Base-by-base conservation (phyloP, 2,888 invertebrate species). In the Zhuqinia jingwanae region DNA sequence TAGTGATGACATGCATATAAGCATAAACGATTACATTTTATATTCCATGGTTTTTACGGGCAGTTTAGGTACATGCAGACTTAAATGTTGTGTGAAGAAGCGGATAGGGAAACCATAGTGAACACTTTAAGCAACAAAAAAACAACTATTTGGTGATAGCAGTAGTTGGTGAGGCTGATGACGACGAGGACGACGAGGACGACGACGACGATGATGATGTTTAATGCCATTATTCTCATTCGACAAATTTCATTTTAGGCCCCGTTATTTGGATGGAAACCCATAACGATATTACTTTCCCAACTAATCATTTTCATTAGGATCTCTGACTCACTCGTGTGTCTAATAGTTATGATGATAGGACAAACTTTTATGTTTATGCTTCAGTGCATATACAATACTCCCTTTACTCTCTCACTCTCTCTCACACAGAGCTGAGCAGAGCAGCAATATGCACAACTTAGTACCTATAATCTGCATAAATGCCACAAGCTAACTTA, bases 241-340 rank as follows among this genome's bases (percentile, higher is more conserved):
- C 68, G 45, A 68, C 68, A 68, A 68, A 68, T 68, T 68, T 45
- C 42, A 68, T 68, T 68, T 68, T 68, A 20, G 13, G 42, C 22
- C 42, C 68, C 68, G n/a, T 17, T 36, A n/a, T 68, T 15, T 15
- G 20, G 42, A 65, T 42, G 10, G 45, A 68, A 68, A 3, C 13
- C 68, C 68, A 20, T 45, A 68, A 68, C 68, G 68, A 42, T 68
- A 68, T 68, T 42, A 45, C 68, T 68, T 68, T 42, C 20, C 5
- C 42, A 60, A 60, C 27, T 60, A 60, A 45, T 45, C 68, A 68
- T 36, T 68, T 68, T 68, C 68, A 68, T 68, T 68, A 68, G 68
- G 42, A 68, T 68, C 68, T 68, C 45, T 22, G 68, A 68, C 22
- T 68, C 68, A 45, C 68, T 68, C 68, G 45, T 22, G 45, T 45